A percentile compares a stretch with the other conserved stretches of the same genome.
phyloP scores from a whole-genome alignment of 2,113 vertebrate genomes.

The Cynoglossus semilaevis region DNA sequence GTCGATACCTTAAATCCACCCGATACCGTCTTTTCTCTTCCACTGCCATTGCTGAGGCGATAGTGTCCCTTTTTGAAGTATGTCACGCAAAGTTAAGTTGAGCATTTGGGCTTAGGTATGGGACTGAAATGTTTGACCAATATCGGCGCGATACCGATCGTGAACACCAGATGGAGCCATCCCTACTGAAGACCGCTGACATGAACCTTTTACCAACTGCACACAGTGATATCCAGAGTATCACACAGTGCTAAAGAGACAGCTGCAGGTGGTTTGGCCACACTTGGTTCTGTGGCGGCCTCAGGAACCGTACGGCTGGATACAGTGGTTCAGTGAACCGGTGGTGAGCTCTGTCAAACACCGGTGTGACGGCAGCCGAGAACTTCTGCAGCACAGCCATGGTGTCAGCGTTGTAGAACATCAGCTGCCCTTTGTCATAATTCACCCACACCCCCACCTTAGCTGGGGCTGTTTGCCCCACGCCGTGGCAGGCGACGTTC shows the following conservation, averaged over 20 bases:
- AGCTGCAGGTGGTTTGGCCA: slow-evolving; percentile 69
- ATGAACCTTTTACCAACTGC: too few species aligned
- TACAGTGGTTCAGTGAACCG: slow-evolving; percentile 75
- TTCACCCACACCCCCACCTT: slow-evolving; percentile 72
- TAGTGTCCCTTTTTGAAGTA: too few species aligned
- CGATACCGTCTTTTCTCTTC: too few species aligned
- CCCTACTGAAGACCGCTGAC: too few species aligned
- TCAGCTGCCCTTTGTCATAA: slow-evolving; percentile 67
- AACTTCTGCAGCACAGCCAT: slow-evolving; percentile 74
- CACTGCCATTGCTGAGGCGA: too few species aligned
- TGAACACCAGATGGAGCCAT: too few species aligned
- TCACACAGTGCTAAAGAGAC: slow-evolving; percentile 19
- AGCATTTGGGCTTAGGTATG: too few species aligned
- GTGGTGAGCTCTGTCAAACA: slow-evolving; percentile 73
- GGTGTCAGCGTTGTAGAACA: slow-evolving; percentile 68
- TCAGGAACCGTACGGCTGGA: slow-evolving; percentile 70
- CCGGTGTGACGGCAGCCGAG: slow-evolving; percentile 45
- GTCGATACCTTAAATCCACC: too few species aligned
- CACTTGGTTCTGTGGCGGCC: slow-evolving; percentile 35
- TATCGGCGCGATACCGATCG: too few species aligned
- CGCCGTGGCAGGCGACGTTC: slow-evolving; percentile 45
- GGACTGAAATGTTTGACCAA: too few species aligned
- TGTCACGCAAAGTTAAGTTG: too few species aligned
- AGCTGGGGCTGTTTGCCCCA: slow-evolving; percentile 8
- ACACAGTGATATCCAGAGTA: background rate